These are phyloP conservation scores for Harpalus rubripes DNA, from an alignment of 2,888 invertebrate genomes.

Conservation along the genomic window DNA sequence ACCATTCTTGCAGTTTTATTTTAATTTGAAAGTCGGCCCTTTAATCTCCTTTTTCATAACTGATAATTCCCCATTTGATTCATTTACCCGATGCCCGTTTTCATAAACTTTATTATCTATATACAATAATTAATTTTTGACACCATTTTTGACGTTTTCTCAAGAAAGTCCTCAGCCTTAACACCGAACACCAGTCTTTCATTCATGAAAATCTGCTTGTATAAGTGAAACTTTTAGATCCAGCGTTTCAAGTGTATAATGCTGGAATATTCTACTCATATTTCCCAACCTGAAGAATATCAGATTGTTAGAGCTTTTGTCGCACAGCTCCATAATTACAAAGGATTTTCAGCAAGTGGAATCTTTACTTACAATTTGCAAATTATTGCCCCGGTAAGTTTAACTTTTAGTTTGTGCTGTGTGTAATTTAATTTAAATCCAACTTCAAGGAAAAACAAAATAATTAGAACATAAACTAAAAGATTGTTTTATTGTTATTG, in stretches of 20 bases:
- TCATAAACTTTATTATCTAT: no score
- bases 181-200: background rate
- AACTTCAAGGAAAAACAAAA: background rate
- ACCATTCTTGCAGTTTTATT: no score
- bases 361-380: constrained; percentile 75
- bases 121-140: no score
- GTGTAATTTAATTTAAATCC: background rate
- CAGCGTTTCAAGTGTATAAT: constrained; percentile 74
- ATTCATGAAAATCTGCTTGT: background rate
- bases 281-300: constrained; percentile 73
- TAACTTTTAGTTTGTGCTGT: background rate
- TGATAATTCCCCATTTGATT: no score
- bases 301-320: constrained; percentile 76
- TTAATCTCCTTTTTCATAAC: no score
- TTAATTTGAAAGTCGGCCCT: no score
- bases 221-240: constrained; percentile 71
- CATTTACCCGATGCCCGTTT: no score
- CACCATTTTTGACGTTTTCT: background rate
- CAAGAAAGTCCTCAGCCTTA: constrained; percentile 15
- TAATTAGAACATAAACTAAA: no score
- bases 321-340: constrained; percentile 75
- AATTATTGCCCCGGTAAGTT: constrained; percentile 75
- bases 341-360: constrained; percentile 75
- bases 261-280: constrained; percentile 75
- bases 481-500: no score